Conservation (phyloP, 2,888 invertebrate species). For the Eilema caniola region DNA sequence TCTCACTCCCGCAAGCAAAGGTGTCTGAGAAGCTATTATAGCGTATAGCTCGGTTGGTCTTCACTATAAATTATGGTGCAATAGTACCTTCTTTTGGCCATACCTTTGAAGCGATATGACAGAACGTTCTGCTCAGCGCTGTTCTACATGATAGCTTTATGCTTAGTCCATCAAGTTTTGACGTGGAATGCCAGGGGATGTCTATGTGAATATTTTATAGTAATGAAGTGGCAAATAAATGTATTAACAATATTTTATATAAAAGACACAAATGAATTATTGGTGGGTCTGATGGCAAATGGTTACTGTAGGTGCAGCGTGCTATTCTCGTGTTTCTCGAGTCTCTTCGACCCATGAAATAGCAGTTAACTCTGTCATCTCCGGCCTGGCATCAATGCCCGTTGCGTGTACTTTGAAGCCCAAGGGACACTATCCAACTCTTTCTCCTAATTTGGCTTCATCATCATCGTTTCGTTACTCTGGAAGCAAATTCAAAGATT, state of each 20-base stretch:
- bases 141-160: slow-evolving; percentile 15
- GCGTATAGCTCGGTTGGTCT: slow-evolving; percentile 76
- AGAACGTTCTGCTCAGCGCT: slow-evolving; percentile 61
- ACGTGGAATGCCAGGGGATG: neutral
- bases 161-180: slow-evolving; percentile 12
- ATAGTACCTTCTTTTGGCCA: slow-evolving; percentile 80
- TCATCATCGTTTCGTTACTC: too few relatives aligned
- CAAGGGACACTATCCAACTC: too few relatives aligned
- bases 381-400: too few relatives aligned
- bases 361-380: too few relatives aligned
- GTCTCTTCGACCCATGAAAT: too few relatives aligned
- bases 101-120: slow-evolving; percentile 69
- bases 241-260: neutral
- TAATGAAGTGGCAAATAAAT: neutral
- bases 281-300: neutral
- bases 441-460: too few relatives aligned
- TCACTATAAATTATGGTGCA: slow-evolving; percentile 84
- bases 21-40: slow-evolving; percentile 84
- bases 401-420: too few relatives aligned
- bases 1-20: slow-evolving; percentile 72
- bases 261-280: too few relatives aligned
- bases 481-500: too few relatives aligned
- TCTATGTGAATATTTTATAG: neutral
- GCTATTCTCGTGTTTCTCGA: neutral
- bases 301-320: neutral